Percentiles rank a stretch among this genome's conserved stretches.
Evolutionary conservation across 2,113 vertebrate species (phyloP).

Genomic region (Hirundichthys speculiger): DNA sequence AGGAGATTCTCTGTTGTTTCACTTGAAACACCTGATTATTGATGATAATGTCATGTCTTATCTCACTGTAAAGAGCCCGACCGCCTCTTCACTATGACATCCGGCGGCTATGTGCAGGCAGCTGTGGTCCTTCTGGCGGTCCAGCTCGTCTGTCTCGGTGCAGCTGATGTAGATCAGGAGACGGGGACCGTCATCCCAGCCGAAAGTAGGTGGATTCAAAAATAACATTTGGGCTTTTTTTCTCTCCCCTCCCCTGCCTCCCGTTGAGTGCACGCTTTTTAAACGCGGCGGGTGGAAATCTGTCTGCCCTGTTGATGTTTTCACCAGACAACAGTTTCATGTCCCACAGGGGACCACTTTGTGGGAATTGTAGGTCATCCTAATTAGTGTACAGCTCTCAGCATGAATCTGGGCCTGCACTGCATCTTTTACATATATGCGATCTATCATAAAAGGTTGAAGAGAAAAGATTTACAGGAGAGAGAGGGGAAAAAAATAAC

Average conservation of each 20-base stretch:
- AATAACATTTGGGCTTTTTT: neutral
- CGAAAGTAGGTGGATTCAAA: slow-evolving; percentile 85
- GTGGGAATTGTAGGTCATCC: slow-evolving; percentile 35
- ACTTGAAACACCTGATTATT: neutral
- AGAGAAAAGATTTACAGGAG: too few species aligned
- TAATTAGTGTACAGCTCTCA: slow-evolving; percentile 8
- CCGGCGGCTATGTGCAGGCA: slow-evolving; percentile 58
- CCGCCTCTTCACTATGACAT: slow-evolving; percentile 67
- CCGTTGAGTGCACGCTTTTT: too few species aligned
- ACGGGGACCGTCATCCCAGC: slow-evolving; percentile 89
- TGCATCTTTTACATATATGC: neutral
- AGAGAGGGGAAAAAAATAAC: too few species aligned
- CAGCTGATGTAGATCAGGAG: slow-evolving; percentile 77
- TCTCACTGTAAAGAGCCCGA: neutral
- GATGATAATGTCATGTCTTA: neutral
- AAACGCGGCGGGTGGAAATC: neutral
- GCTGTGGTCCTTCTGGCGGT: slow-evolving; percentile 74
- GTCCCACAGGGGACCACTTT: slow-evolving; percentile 12
- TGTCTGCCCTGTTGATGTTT: neutral
- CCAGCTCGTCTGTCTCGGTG: slow-evolving; percentile 73
- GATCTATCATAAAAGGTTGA: too few species aligned
- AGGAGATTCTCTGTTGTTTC: neutral
- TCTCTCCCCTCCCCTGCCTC: neutral
- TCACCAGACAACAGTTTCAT: neutral
- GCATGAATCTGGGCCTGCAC: slow-evolving; percentile 13